Percentiles rank a stretch among this genome's conserved stretches.
phyloP scores from a whole-genome alignment of 2,797 vertebrate genomes.

The Cyprinella venusta region DNA sequence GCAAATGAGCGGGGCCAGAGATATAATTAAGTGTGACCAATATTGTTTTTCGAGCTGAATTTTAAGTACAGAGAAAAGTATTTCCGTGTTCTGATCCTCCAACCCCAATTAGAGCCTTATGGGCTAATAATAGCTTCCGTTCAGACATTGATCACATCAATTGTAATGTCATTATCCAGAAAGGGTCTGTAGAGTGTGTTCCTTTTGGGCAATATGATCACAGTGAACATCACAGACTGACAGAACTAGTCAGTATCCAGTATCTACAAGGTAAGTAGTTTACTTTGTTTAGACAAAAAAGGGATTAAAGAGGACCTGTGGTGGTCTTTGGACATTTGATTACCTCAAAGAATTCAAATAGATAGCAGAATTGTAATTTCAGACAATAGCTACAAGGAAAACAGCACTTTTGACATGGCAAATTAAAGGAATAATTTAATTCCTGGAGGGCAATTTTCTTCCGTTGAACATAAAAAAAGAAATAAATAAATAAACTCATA shows the following conservation, averaged over 20 bases:
- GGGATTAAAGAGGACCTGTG: background rate
- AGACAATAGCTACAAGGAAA: background rate
- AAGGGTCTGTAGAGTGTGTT: background rate
- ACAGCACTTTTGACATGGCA: background rate
- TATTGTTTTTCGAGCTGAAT: slow-evolving; percentile 57
- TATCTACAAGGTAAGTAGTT: background rate
- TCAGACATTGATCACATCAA: slow-evolving; percentile 51
- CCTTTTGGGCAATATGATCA: background rate
- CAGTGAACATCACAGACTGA: background rate
- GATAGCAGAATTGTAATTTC: background rate
- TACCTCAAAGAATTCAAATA: background rate
- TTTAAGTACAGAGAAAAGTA: slow-evolving; percentile 60
- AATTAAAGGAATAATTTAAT: slow-evolving; percentile 3
- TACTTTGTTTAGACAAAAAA: background rate
- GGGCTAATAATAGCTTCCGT: slow-evolving; percentile 49
- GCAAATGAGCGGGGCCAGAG: slow-evolving; percentile 33
- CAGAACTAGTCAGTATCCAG: background rate
- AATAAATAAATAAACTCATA: no score
- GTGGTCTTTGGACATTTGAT: background rate
- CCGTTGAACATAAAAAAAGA: background rate
- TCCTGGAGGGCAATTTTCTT: background rate
- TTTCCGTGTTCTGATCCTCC: slow-evolving; percentile 52
- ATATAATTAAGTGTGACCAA: slow-evolving; percentile 53
- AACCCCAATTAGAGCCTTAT: slow-evolving; percentile 36
- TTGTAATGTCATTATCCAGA: slow-evolving; percentile 51